Evolutionary conservation across 2,797 vertebrate species (phyloP).

Genomic region (Tokudaia tokunoshimensis): DNA sequence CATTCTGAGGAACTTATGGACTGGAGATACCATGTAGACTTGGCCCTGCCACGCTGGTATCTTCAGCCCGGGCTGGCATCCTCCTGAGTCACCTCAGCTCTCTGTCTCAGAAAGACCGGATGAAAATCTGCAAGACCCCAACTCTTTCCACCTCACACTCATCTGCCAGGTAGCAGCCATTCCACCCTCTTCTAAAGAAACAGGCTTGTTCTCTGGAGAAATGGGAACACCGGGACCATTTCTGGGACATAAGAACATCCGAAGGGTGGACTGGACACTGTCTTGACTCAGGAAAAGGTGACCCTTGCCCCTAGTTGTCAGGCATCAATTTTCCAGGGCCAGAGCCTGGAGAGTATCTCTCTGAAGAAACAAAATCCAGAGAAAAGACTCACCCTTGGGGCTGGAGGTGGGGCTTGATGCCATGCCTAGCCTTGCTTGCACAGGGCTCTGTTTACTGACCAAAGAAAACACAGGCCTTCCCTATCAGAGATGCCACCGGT

Average conservation of each 20-base stretch:
- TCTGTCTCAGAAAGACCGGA: not conserved
- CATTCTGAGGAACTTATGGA: not conserved
- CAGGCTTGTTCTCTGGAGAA: conserved; percentile 37
- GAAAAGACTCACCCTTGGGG: not conserved
- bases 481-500: not conserved
- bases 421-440: not conserved
- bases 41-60: not conserved
- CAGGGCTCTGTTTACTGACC: too few relatives aligned
- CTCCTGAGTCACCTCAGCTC: conserved; percentile 5
- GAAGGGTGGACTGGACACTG: not conserved
- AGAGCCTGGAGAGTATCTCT: not conserved
- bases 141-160: not conserved
- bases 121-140: not conserved
- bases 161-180: not conserved
- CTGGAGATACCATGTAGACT: not conserved
- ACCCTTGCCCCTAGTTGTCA: not conserved
- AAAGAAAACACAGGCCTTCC: too few relatives aligned
- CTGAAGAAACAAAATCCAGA: not conserved
- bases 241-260: not conserved
- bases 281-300: not conserved
- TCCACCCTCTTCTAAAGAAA: not conserved
- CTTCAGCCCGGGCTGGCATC: not conserved
- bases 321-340: not conserved
- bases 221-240: not conserved
- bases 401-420: not conserved